A percentile compares a stretch with the other conserved stretches of the same genome.
phyloP scores from a whole-genome alignment of 2,113 vertebrate species.

The Dipodomys ordii region DNA sequence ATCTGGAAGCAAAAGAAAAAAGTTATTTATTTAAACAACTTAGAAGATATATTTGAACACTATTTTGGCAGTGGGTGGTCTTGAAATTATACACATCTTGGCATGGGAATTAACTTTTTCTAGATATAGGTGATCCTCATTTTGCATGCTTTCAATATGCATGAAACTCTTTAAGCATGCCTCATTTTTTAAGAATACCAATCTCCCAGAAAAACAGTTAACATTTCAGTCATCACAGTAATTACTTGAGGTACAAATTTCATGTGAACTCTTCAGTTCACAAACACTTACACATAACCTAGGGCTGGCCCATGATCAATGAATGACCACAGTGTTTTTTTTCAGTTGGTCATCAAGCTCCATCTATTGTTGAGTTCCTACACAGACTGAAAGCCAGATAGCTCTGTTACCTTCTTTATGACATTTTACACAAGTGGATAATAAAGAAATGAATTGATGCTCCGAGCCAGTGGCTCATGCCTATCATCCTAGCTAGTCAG shows the following conservation, averaged over 20 bases:
- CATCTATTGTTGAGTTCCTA: background rate
- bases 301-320: background rate
- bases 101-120: constrained; percentile 68
- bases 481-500: too few species aligned
- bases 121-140: constrained; percentile 36
- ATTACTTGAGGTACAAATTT: background rate
- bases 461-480: too few species aligned
- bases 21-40: constrained; percentile 61
- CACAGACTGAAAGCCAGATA: background rate
- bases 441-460: background rate
- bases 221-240: background rate
- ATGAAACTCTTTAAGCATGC: background rate
- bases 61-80: constrained; percentile 64
- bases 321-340: background rate
- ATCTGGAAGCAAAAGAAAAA: constrained; percentile 81
- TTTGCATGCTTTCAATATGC: background rate
- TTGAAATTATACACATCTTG: constrained; percentile 71
- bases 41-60: background rate
- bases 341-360: background rate
- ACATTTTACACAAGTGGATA: background rate
- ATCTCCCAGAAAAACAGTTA: background rate
- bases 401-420: background rate
- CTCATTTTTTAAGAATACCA: constrained; percentile 30
- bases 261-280: background rate
- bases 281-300: background rate